A percentile compares a stretch with the other conserved stretches of the same genome.
Evolutionary conservation across 2,113 vertebrate genomes (phyloP).

Genomic region (Reinhardtius hippoglossoides): DNA sequence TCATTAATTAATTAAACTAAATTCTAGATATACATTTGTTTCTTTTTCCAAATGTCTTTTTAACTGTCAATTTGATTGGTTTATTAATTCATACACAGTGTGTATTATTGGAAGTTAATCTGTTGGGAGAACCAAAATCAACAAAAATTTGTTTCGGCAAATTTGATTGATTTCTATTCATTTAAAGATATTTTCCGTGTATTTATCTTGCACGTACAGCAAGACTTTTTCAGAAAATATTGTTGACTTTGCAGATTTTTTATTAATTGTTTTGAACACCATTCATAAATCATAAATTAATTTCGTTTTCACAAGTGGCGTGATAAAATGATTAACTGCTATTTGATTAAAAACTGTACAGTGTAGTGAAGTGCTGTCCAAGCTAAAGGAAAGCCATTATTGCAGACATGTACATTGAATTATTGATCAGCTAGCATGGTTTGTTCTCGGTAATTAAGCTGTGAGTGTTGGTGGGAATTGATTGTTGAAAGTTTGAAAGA

Average conservation of each 20-base stretch:
- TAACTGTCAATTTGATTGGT: not conserved
- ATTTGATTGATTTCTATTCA: not conserved
- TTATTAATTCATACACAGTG: not conserved
- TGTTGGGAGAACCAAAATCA: not conserved
- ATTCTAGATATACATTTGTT: no score
- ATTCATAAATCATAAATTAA: not conserved
- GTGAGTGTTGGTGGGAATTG: slow-evolving; percentile 41
- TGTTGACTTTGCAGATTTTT: not conserved
- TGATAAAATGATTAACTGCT: not conserved
- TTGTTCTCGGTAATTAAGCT: slow-evolving; percentile 66
- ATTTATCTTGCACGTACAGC: not conserved
- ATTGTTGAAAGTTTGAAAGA: slow-evolving; percentile 55
- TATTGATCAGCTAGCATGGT: slow-evolving; percentile 56
- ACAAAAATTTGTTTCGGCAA: not conserved
- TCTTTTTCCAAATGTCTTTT: no score
- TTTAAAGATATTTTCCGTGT: not conserved
- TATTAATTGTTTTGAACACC: not conserved
- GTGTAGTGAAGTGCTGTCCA: not conserved
- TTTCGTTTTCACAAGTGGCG: not conserved
- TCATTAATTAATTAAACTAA: not conserved
- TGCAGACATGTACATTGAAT: slow-evolving; percentile 38
- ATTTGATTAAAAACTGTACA: not conserved
- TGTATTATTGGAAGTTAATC: not conserved
- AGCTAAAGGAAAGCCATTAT: slow-evolving; percentile 31
- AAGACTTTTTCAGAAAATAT: not conserved